These are phyloP conservation scores for Dasypolia templi DNA, from an alignment of 2,888 invertebrate genomes.

Conservation along the genomic window DNA sequence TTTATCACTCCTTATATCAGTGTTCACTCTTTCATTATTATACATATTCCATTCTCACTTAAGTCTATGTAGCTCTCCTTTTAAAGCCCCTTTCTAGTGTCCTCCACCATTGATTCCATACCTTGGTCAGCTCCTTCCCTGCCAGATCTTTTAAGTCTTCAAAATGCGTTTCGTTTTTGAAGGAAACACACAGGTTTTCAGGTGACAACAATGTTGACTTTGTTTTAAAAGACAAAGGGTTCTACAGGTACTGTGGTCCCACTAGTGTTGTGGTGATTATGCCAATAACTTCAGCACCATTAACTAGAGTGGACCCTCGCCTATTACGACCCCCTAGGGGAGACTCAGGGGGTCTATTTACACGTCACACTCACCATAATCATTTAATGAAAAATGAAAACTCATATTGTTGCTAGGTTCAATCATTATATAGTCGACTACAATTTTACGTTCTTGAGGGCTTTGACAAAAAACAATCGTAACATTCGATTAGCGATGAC, in stretches of 20 bases:
- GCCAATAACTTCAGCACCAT: constrained; percentile 45
- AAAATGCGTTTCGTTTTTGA: background rate
- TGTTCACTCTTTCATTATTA: too few species aligned
- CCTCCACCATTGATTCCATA: background rate
- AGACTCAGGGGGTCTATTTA: constrained; percentile 29
- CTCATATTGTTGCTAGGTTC: constrained; percentile 24
- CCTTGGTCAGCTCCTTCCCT: background rate
- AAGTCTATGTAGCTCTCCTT: background rate
- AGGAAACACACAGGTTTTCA: background rate
- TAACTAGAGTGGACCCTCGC: constrained; percentile 52
- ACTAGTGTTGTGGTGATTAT: constrained; percentile 38
- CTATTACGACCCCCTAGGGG: constrained; percentile 32
- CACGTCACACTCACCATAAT: constrained; percentile 51
- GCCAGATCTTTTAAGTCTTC: background rate
- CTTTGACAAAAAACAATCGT: too few species aligned
- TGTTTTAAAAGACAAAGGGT: background rate
- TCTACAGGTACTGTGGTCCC: background rate
- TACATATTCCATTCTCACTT: too few species aligned
- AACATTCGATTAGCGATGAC: too few species aligned
- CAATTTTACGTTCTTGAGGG: constrained; percentile 4
- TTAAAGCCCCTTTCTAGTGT: background rate
- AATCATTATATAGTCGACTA: constrained; percentile 42
- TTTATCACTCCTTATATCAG: too few species aligned
- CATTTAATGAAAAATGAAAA: constrained; percentile 57
- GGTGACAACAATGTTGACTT: background rate